phyloP scores from a whole-genome alignment of 2,113 vertebrate genomes.

The Orycteropus afer region DNA sequence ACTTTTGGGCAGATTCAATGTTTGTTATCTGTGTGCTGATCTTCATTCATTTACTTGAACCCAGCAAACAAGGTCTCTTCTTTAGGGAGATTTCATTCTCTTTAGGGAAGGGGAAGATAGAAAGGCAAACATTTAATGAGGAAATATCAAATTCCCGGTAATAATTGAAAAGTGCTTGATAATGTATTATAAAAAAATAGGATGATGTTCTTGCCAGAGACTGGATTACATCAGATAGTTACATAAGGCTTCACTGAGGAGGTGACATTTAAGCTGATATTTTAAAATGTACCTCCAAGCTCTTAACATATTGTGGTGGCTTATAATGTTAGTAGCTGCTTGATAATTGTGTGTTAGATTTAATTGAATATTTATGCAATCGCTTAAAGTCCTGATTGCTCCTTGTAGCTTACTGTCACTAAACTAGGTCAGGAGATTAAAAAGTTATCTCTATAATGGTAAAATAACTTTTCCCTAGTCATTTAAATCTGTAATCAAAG shows the following conservation, averaged over 20 bases:
- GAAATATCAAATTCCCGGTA: not conserved
- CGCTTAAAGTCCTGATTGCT: conserved; percentile 52
- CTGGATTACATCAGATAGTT: not conserved
- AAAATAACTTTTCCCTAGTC: conserved; percentile 7
- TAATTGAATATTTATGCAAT: conserved; percentile 62
- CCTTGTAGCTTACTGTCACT: conserved; percentile 46
- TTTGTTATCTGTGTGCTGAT: not conserved
- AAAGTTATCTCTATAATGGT: conserved; percentile 7
- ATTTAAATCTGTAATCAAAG: conserved; percentile 52
- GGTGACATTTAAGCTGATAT: not conserved
- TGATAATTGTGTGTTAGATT: conserved; percentile 43
- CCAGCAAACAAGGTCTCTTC: not conserved
- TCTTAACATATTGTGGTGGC: not conserved
- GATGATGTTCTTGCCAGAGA: not conserved
- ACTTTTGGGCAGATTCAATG: not conserved
- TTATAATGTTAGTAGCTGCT: conserved; percentile 49
- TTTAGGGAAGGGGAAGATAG: not conserved
- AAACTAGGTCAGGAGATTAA: conserved; percentile 58
- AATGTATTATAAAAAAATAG: not conserved
- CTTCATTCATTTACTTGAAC: not conserved
- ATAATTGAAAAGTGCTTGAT: conserved; percentile 10
- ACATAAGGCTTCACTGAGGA: not conserved
- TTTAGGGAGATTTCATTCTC: not conserved
- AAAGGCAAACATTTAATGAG: not conserved
- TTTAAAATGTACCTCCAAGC: conserved; percentile 23